Evolutionary conservation across 2,113 vertebrate genomes (phyloP), one percentile per base, ranked within the genome.

Genomic region (Lepidothrix coronata): DNA sequence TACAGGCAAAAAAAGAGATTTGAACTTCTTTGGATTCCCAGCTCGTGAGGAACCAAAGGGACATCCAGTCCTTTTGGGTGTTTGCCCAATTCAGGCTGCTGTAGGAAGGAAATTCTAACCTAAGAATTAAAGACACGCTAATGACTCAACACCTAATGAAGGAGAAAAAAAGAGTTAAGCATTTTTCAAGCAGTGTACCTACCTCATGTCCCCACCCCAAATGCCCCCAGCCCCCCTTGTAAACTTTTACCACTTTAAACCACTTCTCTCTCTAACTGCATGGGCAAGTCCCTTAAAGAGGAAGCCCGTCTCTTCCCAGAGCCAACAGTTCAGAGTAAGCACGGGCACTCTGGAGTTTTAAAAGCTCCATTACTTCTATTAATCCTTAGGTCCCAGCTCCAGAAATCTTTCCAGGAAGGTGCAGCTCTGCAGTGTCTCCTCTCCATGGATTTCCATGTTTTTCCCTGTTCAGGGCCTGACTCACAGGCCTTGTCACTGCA

Each of bases 1-100:
- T 88, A 93, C 39, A 78, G 76, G 88, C 55, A 92, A 88, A 88
- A 68, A 55, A 75, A 37, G 31, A 82, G 33, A 66, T 78, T 52
- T 83, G 52, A 95, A 44, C 78, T 85, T 37, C 58, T 91, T 11
- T 71, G 79, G 85, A 37, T 55, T 91, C 94, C 84, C 88, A 78
- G 65, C 61, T 88, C 17, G 4, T 4, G 46, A 59, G 67, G 75
- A 93, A 62, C 72, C 85, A 71, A 72, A 81, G 66, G 48, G 72
- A 85, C 72, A 80, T 14, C 58, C 74, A 65, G 44, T 22, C 12
- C 63, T 54, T 75, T 25, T 0, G 5, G 63, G 43, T 28, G 39
- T 37, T 5, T 65, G 65, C 86, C 86, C 86, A 85, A 15, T 30
- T 84, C 62, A 54, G 37, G 30, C 65, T 79, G 59, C 82, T 74